Conservation (phyloP, 2,888 invertebrate species). For the Drosophila cracens region DNA sequence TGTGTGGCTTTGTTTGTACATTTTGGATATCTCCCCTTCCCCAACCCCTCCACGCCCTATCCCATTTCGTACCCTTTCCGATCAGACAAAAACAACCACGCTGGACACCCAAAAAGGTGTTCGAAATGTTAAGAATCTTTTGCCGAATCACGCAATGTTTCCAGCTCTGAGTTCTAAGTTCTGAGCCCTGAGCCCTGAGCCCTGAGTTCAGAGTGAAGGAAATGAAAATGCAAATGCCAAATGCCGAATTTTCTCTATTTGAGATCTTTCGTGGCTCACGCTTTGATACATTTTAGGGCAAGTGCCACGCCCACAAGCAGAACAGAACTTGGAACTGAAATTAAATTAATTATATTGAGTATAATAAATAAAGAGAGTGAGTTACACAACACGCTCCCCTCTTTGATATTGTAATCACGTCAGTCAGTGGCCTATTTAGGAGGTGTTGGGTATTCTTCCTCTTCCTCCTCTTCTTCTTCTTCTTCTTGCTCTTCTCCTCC, state of each 20-base stretch:
- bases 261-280: constrained; percentile 70
- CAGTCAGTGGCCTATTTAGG: constrained; percentile 67
- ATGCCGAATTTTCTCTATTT: constrained; percentile 47
- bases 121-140: constrained; percentile 72
- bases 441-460: constrained; percentile 41
- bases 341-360: constrained; percentile 73
- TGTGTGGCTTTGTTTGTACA: constrained; percentile 75
- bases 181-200: constrained; percentile 15
- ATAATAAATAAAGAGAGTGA: constrained; percentile 70
- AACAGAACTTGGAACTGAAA: constrained; percentile 40
- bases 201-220: constrained; percentile 35
- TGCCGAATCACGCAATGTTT: constrained; percentile 68
- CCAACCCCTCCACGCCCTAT: background rate
- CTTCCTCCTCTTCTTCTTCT: constrained; percentile 3
- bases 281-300: constrained; percentile 59
- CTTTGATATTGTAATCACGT: constrained; percentile 75
- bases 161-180: constrained; percentile 1
- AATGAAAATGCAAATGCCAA: constrained; percentile 69
- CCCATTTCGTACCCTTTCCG: constrained; percentile 14
- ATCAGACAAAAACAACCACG: constrained; percentile 14
- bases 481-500: background rate
- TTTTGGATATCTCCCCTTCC: constrained; percentile 42
- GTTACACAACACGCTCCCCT: constrained; percentile 51
- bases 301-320: constrained; percentile 52
- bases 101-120: constrained; percentile 78